Evolutionary conservation across 2,797 vertebrate species (phyloP), one percentile per base, ranked within the genome.

Genomic region (Malacoraja senta): DNA sequence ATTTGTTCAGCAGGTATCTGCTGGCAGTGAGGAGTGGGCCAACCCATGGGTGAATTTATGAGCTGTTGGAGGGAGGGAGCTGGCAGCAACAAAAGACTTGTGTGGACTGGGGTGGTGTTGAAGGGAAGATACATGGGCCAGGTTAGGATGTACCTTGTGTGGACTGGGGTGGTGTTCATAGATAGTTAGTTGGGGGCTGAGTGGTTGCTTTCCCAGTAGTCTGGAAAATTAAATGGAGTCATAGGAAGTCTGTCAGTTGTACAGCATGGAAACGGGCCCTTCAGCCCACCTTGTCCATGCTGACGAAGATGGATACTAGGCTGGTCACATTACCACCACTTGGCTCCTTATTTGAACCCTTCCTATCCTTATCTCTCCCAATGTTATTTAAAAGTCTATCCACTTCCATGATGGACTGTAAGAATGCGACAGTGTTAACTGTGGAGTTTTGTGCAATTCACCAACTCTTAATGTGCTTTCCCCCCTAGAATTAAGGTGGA

Each of bases 401-500:
- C 44, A 53, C 44, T 7, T 53, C 44, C 44, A 53, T 53, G 58
- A 21, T 21, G 79, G 38, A 26, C 2, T 84, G 24, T 3, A 4
- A 88, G n/a, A 68, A 88, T 88, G n/a, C 0, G 0, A 24, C 17
- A 68, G 35, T 35, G 35, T 35, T 88, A 24, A 10, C 17, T 4
- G 32, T 68, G 32, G 26, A 91, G 19, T 44, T 74, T 91, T 72
- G 32, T 91, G 35, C 68, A 72, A 26, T 71, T 92, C 72, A 92
- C 90, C 63, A 88, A 84, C 44, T 92, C 6, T 53, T 26, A 38
- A 92, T 92, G 2, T 53, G 71, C 71, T 92, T 92, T 74, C 29
- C 24, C 68, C 71, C 58, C 90, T n/a, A 92, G 90, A 92, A 58
- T 92, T 74, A 92, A 92, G 72, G 90, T 76, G 44, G 90, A 92